These are phyloP conservation scores for Cheilosia vulpina DNA, from an alignment of 2,888 invertebrate genomes.

Conservation along the genomic window DNA sequence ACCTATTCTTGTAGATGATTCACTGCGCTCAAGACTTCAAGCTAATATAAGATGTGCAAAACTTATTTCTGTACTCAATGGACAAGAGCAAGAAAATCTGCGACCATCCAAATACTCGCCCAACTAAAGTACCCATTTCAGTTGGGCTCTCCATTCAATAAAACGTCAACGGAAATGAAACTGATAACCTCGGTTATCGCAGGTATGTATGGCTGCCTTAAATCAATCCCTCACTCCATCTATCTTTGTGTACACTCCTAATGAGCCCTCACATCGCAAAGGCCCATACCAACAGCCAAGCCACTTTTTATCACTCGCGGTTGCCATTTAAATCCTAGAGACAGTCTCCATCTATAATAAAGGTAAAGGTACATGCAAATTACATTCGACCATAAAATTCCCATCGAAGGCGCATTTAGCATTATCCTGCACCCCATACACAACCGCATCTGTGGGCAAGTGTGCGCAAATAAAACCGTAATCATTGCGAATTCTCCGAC, in stretches of 20 bases:
- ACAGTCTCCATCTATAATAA: background rate
- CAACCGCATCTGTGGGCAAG: conserved; percentile 20
- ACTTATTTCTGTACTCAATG: too few species aligned
- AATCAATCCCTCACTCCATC: conserved; percentile 44
- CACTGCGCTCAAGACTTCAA: too few species aligned
- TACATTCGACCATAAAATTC: conserved; percentile 64
- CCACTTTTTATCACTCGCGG: conserved; percentile 52
- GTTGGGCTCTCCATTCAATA: background rate
- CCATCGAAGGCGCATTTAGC: conserved; percentile 60
- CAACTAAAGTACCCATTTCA: conserved; percentile 13
- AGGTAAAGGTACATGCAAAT: conserved; percentile 62
- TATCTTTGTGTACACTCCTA: conserved; percentile 33
- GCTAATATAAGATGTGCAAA: too few species aligned
- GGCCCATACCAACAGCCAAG: conserved; percentile 24
- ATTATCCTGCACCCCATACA: conserved; percentile 43
- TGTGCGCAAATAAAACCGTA: conserved; percentile 54
- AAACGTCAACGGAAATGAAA: conserved; percentile 52
- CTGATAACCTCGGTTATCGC: conserved; percentile 27
- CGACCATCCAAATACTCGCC: too few species aligned
- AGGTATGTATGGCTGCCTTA: background rate
- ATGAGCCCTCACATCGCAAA: conserved; percentile 47
- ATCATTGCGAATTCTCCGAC: conserved; percentile 66
- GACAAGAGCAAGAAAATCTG: too few species aligned
- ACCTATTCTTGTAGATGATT: too few species aligned
- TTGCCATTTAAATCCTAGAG: conserved; percentile 53